phyloP scores from a whole-genome alignment of 2,888 invertebrate genomes.

The Lapara coniferarum region DNA sequence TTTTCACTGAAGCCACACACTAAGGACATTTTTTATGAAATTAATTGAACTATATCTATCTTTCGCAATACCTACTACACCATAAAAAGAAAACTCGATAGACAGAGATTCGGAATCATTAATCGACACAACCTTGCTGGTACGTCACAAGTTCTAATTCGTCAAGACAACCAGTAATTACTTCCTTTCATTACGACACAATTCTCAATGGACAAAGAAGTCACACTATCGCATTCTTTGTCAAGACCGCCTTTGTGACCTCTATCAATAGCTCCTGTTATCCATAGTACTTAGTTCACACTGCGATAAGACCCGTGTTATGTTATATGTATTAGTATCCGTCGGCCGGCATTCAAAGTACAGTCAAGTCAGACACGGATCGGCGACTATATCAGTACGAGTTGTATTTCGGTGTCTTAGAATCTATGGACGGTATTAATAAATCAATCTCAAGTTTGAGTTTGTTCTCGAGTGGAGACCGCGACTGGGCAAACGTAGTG shows the following conservation, averaged over 20 bases:
- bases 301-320: no score
- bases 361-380: no score
- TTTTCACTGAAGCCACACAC: no score
- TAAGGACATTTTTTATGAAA: no score
- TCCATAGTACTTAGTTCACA: neutral
- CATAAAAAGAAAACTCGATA: neutral
- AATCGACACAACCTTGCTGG: neutral
- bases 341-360: no score
- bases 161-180: constrained; percentile 16
- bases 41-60: neutral
- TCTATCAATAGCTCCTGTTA: neutral
- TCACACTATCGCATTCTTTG: constrained; percentile 20
- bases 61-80: neutral
- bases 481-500: no score
- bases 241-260: constrained; percentile 10
- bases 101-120: neutral
- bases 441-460: no score
- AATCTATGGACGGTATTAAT: no score
- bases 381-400: no score
- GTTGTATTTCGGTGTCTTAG: no score
- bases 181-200: constrained; percentile 14
- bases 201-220: constrained; percentile 12
- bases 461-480: no score
- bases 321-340: no score
- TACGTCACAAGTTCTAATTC: constrained; percentile 8